Evolutionary conservation across 2,797 vertebrate genomes (phyloP), one percentile per base, ranked within the genome.

Genomic region (Etheostoma perlongum): DNA sequence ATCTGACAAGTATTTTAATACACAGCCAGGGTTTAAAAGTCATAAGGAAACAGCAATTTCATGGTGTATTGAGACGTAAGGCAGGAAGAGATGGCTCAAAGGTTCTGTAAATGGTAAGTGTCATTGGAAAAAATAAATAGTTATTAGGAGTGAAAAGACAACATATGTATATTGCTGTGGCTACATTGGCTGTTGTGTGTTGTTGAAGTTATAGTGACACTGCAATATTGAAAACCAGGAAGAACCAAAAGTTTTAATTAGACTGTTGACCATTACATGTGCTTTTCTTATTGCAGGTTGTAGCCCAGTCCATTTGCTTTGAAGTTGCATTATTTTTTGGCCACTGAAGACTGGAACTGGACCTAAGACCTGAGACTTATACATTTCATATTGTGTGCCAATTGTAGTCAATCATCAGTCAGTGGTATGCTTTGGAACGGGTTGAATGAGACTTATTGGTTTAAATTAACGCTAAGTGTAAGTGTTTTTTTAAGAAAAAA

Each of bases 1-100:
- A 48, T 42, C 42, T n/a, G 67, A 67, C n/a, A 46, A 57, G 25
- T 23, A 16, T 62, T 57, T 49, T 33, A 51, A 27, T 42, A 46
- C 58, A 63, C 33, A 49, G 58, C 18, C n/a, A 47, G 40, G 19
- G 27, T 6, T 67, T 55, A 49, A 4, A 47, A 42, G 25, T 44
- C 18, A 44, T 19, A 10, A 15, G 25, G 42, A 52, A 53, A 18
- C 40, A 64, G n/a, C 0, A 1, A 5, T 47, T 47, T 12, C 27
- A 25, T 40, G 3, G 33, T 11, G 27, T 23, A 49, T 49, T 48
- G 27, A 51, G 33, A 59, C 16, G 23, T 6, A 25, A 66, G 14
- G n/a, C 4, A 44, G 40, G 21, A 42, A 27, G 27, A 48, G 8
- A 62, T 2, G 4, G 33, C 42, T 55, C 30, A 44, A 23, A 55